These are phyloP conservation scores for Hemiprocne comata DNA, from an alignment of 2,113 vertebrate species.

Conservation along the genomic window DNA sequence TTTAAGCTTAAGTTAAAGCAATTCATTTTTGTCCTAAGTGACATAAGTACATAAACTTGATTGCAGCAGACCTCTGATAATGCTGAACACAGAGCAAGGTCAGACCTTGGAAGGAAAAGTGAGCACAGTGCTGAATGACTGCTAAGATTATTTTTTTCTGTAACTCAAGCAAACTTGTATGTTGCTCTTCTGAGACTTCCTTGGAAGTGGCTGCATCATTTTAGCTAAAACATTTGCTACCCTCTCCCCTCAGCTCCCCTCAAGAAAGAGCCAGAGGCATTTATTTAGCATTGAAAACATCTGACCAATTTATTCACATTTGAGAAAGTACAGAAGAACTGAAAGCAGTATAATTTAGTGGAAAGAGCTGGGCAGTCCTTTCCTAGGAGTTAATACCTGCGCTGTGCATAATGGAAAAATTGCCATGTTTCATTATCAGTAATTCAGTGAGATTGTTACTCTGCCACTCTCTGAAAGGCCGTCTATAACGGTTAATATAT, in stretches of 20 bases:
- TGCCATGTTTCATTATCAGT: not conserved
- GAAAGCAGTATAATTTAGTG: not conserved
- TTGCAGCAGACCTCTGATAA: not conserved
- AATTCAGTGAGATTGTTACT: not conserved
- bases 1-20: constrained; percentile 11
- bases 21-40: not conserved
- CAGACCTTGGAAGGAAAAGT: constrained; percentile 1
- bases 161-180: not conserved
- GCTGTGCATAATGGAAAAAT: not conserved
- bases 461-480: not conserved
- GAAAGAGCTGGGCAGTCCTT: not conserved
- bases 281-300: not conserved
- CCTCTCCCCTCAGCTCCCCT: not conserved
- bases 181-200: not conserved
- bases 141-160: not conserved
- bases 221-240: not conserved
- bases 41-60: not conserved
- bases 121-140: not conserved
- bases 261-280: not conserved
- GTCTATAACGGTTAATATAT: not conserved
- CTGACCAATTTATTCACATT: not conserved
- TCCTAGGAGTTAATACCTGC: not conserved
- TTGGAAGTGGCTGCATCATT: not conserved
- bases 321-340: not conserved
- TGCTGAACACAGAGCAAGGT: not conserved